These are phyloP conservation scores for Phalacrocorax brasilianus DNA, from an alignment of 2,113 vertebrate species.

Conservation along the genomic window DNA sequence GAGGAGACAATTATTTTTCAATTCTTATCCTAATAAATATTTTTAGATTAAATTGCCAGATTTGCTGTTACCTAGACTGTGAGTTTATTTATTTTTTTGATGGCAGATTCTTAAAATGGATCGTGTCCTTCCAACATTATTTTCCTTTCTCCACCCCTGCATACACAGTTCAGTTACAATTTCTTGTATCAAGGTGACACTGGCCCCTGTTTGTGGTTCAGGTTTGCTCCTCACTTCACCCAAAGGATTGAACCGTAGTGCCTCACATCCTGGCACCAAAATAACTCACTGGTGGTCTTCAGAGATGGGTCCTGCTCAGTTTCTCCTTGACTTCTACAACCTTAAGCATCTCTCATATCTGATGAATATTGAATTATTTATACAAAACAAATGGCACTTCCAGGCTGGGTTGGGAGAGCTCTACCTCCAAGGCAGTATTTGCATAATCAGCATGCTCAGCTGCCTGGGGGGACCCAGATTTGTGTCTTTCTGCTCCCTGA, in stretches of 20 bases:
- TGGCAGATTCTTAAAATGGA: background rate
- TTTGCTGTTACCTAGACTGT: background rate
- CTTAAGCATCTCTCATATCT: background rate
- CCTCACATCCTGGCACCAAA: rapidly evolving
- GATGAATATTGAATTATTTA: background rate
- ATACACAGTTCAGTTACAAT: background rate
- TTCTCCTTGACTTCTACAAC: background rate
- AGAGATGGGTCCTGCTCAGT: background rate
- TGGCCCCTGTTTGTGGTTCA: background rate
- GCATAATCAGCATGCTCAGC: background rate
- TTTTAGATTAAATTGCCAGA: background rate
- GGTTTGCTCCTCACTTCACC: background rate
- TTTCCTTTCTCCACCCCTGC: background rate
- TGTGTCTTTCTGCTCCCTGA: background rate
- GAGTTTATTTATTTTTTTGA: background rate
- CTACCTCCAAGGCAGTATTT: background rate
- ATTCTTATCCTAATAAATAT: background rate
- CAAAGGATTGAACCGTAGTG: background rate
- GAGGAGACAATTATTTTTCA: background rate
- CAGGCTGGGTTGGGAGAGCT: background rate
- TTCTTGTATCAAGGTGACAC: background rate
- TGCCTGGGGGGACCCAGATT: background rate
- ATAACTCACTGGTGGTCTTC: background rate
- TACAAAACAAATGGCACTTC: background rate
- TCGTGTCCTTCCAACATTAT: background rate